A percentile compares a stretch with the other conserved stretches of the same genome.
phyloP scores from a whole-genome alignment of 2,113 vertebrate species.

The Grallaria varia region DNA sequence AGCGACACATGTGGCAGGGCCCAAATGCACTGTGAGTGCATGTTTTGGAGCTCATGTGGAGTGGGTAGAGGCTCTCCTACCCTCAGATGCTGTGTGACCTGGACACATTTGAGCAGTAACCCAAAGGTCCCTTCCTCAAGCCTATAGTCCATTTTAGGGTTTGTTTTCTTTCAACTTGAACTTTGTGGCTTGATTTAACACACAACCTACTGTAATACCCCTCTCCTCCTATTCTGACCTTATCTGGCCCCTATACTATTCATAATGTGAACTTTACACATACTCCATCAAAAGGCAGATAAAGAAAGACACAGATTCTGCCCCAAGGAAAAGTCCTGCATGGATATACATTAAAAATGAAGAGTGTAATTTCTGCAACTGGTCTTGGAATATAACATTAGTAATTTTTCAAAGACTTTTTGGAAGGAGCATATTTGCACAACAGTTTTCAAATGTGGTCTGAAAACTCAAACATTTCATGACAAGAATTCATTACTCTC shows the following conservation, averaged over 20 bases:
- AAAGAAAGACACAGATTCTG: neutral
- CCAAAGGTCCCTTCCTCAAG: neutral
- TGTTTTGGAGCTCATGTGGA: neutral
- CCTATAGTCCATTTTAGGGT: neutral
- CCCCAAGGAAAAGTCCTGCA: neutral
- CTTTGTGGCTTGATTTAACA: neutral
- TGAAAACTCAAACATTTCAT: neutral
- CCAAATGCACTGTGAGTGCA: no score
- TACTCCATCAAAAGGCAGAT: neutral
- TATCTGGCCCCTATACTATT: neutral
- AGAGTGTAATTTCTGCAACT: neutral
- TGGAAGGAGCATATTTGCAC: neutral
- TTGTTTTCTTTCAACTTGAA: neutral
- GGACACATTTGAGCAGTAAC: fast-evolving
- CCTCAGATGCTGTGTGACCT: neutral
- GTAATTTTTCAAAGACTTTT: neutral
- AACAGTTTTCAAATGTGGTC: neutral
- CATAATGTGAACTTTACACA: neutral
- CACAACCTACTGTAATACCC: neutral
- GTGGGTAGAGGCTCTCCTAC: neutral
- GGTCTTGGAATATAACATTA: neutral
- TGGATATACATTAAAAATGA: neutral
- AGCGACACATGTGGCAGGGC: neutral
- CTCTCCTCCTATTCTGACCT: neutral
- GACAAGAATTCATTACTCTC: neutral